These are phyloP conservation scores for Reticulitermes speratus DNA, from an alignment of 1,140 invertebrate species.

Conservation along the genomic window DNA sequence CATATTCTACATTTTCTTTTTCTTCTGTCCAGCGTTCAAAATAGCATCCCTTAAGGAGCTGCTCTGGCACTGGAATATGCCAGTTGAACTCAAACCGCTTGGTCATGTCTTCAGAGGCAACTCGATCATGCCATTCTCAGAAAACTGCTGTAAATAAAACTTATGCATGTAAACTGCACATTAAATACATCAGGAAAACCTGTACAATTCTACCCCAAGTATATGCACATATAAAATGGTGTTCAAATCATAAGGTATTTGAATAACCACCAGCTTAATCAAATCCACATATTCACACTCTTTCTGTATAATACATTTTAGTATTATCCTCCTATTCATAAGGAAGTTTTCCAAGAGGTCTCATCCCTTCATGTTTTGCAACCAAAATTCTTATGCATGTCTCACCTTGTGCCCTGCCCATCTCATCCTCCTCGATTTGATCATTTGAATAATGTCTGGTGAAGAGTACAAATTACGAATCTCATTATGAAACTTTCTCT, in stretches of 20 bases:
- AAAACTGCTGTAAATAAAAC: background rate
- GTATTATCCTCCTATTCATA: too few relatives aligned
- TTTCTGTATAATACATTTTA: background rate
- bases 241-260: background rate
- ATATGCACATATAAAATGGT: background rate
- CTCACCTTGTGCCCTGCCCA: too few relatives aligned
- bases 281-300: background rate
- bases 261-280: background rate
- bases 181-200: background rate
- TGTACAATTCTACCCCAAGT: background rate
- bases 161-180: background rate
- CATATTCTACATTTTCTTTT: conserved; percentile 85
- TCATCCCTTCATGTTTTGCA: too few relatives aligned
- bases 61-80: conserved; percentile 89
- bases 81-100: conserved; percentile 99
- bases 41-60: conserved; percentile 75
- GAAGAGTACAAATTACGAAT: too few relatives aligned
- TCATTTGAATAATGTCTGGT: too few relatives aligned
- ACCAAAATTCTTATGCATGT: too few relatives aligned
- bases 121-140: conserved; percentile 18
- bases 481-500: too few relatives aligned
- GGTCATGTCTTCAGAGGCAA: conserved; percentile 68
- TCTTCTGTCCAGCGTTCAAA: conserved; percentile 98
- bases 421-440: too few relatives aligned
- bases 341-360: too few relatives aligned